Evolutionary conservation across 2,888 invertebrate genomes (phyloP), one percentile per base, ranked within the genome.

Genomic region (Maniola hyperantus): DNA sequence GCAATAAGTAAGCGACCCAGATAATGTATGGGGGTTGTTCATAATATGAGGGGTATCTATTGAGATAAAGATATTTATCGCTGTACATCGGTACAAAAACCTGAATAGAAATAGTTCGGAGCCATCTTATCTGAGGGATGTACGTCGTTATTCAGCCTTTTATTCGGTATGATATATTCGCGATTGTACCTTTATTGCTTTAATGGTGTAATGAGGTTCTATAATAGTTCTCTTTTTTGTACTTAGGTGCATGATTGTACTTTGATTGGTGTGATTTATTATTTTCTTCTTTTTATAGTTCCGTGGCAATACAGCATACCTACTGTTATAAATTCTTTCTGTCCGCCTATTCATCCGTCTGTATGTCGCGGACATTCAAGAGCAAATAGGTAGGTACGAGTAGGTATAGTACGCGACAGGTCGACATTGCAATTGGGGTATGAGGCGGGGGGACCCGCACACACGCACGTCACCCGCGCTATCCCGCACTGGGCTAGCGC

Each of bases 51-150:
- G 48, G 61, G 55, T 61, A 50, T 64, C 42, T 44, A 53, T 61
- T 64, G 67, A 67, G 34, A 59, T 53, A 42, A 46, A 64, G 15
- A 62, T 61, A 61, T 59, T 59, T 55, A 55, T 67, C 67, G 54
- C 26, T n/a, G 48, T 54, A 60, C 60, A 60, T 64, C 39, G 59
- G 59, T 55, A 64, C 20, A 48, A 53, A 59, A 55, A 62, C 36
- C 48, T 64, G 64, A 46, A 58, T 64, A 51, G 50, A 48, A 66
- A 57, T 66, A 59, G 51, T 59, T 65, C 34, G 8, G 18, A 44
- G 58, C 42, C 36, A 44, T 63, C n/a, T 57, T 66, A 63, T 58
- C 39, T 11, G 39, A 50, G 57, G 18, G 48, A 42, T 51, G 36
- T 60, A 36, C 18, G n/a, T 11, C 20, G 48, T 36, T 50, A 15